A percentile compares a stretch with the other conserved stretches of the same genome.
Conservation (phyloP, 2,113 vertebrate species). For the Hydrochoerus hydrochaeris region DNA sequence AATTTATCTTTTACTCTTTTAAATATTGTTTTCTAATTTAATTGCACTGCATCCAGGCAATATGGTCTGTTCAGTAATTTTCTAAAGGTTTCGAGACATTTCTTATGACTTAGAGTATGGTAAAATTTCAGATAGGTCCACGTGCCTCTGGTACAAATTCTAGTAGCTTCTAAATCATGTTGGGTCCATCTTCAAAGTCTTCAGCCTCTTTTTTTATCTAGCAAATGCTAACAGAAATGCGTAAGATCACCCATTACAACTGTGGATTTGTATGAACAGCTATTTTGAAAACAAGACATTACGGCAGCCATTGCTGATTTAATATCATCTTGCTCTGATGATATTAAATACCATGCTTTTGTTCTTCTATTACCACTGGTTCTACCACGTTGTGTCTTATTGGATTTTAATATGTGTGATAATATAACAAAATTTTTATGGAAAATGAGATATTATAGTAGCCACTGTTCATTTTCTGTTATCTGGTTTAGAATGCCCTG, state of each 20-base stretch:
- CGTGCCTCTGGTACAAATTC: neutral
- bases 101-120: neutral
- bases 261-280: too few relatives aligned
- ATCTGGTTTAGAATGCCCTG: too few relatives aligned
- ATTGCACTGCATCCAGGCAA: neutral
- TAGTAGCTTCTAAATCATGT: neutral
- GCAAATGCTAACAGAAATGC: neutral
- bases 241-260: neutral
- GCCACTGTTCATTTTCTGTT: too few relatives aligned
- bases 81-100: neutral
- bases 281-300: too few relatives aligned
- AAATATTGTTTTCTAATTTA: neutral
- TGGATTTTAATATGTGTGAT: too few relatives aligned
- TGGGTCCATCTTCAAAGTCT: slow-evolving; percentile 9
- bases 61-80: neutral
- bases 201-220: slow-evolving; percentile 2
- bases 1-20: neutral
- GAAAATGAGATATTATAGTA: too few relatives aligned
- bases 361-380: too few relatives aligned
- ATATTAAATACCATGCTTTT: too few relatives aligned
- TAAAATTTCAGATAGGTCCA: neutral
- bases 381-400: too few relatives aligned
- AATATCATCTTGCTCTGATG: too few relatives aligned
- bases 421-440: too few relatives aligned
- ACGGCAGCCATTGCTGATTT: too few relatives aligned